Evolutionary conservation across 2,113 vertebrate genomes (phyloP), one percentile per base, ranked within the genome.

Genomic region (Misgurnus anguillicaudatus): DNA sequence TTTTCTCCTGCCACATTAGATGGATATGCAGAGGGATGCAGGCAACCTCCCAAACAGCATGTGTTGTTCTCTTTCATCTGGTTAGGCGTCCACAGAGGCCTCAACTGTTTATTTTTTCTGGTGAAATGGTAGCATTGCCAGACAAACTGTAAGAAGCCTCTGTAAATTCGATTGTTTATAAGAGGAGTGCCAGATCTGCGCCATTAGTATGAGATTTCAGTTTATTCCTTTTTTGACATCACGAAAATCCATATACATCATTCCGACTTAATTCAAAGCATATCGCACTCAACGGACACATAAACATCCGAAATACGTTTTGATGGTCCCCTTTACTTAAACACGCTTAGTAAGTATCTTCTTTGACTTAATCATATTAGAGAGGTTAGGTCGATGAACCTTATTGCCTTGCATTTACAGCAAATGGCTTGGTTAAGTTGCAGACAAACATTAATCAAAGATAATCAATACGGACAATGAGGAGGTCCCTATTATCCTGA

Each of bases 101-200:
- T 42, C 42, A 65, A 36, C 63, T 84, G 82, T 88, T 88, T 86
- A 74, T 83, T 83, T 77, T 81, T 84, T 74, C 63, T 79, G 14
- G 47, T 80, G 66, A 72, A 55, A 82, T 75, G 80, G 67, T 71
- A 75, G 73, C 61, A 42, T 57, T 64, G 63, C 68, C 73, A 84
- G 66, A 73, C 78, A 72, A 78, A 84, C 75, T 83, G 85, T 75
- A 85, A 75, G 78, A 71, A 76, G 76, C 48, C 81, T 78, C 31
- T 77, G 58, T 70, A 77, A 76, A 83, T 70, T 36, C 7, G 9
- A 66, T 36, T 75, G 78, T 83, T 80, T 75, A 69, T 61, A 67
- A 42, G 75, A 75, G 55, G 31, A 53, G 72, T 60, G 41, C 75
- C 71, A 81, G 72, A 79, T 80, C 70, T 75, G 51, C 68, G 71